Evolutionary conservation across 2,797 vertebrate species (phyloP).

Genomic region (Aeoliscus strigatus): DNA sequence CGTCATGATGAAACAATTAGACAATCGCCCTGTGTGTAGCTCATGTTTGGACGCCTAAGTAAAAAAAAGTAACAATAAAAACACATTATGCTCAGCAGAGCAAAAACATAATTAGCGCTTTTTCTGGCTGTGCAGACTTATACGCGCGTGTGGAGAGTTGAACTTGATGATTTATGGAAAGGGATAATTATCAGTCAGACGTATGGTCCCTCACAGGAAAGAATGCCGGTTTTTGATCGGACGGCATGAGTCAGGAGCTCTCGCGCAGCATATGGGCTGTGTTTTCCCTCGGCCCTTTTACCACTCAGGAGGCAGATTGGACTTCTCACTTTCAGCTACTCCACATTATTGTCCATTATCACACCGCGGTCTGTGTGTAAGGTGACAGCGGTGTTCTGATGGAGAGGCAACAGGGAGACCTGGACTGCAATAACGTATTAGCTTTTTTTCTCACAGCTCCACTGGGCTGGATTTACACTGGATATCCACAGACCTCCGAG

Average conservation of each 20-base stretch:
- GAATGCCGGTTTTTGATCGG: slow-evolving; percentile 33
- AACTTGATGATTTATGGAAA: slow-evolving; percentile 33
- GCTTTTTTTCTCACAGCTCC: slow-evolving; percentile 76
- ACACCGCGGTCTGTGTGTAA: slow-evolving; percentile 70
- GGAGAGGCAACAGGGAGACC: slow-evolving; percentile 76
- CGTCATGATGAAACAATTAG: slow-evolving; percentile 74
- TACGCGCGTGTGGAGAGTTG: slow-evolving; percentile 12
- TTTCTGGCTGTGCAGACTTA: slow-evolving; percentile 17
- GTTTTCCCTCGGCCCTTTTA: slow-evolving; percentile 60
- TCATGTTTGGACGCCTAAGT: slow-evolving; percentile 37
- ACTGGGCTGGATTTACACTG: slow-evolving; percentile 78
- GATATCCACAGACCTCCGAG: slow-evolving; percentile 78
- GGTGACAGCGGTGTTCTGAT: slow-evolving; percentile 76
- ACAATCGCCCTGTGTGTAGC: slow-evolving; percentile 54
- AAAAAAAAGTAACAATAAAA: slow-evolving; percentile 47
- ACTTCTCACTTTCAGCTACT: slow-evolving; percentile 70
- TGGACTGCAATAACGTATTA: slow-evolving; percentile 81
- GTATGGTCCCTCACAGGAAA: slow-evolving; percentile 16
- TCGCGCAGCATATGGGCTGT: slow-evolving; percentile 45
- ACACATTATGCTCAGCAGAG: slow-evolving; percentile 39
- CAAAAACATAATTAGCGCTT: slow-evolving; percentile 38
- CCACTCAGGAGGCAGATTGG: slow-evolving; percentile 73
- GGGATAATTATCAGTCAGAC: slow-evolving; percentile 41
- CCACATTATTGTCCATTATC: slow-evolving; percentile 82
- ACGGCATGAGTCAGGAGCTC: slow-evolving; percentile 47